Conservation (phyloP, 2,797 vertebrate genomes). For the Platyrinchus mystaceus region DNA sequence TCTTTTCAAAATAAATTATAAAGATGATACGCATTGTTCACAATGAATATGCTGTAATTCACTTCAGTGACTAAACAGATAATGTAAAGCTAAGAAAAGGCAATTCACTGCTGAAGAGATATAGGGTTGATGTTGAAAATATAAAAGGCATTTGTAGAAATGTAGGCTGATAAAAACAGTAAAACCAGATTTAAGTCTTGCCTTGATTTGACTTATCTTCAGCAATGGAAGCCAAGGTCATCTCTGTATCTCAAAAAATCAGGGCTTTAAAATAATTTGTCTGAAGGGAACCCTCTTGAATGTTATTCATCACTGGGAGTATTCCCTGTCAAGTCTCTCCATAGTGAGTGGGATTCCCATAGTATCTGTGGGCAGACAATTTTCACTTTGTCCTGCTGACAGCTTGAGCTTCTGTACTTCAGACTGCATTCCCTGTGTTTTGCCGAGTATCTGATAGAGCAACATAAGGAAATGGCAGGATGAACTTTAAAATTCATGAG, state of each 20-base stretch:
- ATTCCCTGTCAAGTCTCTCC: constrained; percentile 60
- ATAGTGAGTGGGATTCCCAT: constrained; percentile 52
- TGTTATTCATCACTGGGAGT: constrained; percentile 61
- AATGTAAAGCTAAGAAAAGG: constrained; percentile 76
- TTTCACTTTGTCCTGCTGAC: constrained; percentile 43
- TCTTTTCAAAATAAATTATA: constrained; percentile 72
- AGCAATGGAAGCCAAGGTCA: constrained; percentile 61
- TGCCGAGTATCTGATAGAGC: not conserved
- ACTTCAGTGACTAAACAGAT: constrained; percentile 77
- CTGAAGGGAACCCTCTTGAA: constrained; percentile 67
- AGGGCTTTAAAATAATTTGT: constrained; percentile 73
- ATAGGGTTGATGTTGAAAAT: constrained; percentile 73
- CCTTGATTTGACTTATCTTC: constrained; percentile 76
- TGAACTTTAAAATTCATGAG: constrained; percentile 65
- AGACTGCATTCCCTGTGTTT: constrained; percentile 12
- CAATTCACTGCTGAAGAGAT: constrained; percentile 72
- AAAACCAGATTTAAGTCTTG: constrained; percentile 74
- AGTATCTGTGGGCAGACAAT: constrained; percentile 54
- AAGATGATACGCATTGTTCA: constrained; percentile 70
- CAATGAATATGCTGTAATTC: constrained; percentile 76
- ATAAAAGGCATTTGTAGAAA: constrained; percentile 71
- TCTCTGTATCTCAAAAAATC: constrained; percentile 70
- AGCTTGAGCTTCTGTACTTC: constrained; percentile 41
- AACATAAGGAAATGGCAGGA: constrained; percentile 20
- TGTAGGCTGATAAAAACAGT: constrained; percentile 72